These are phyloP conservation scores for Thomomys bottae DNA, from an alignment of 2,113 vertebrate species.

Conservation along the genomic window DNA sequence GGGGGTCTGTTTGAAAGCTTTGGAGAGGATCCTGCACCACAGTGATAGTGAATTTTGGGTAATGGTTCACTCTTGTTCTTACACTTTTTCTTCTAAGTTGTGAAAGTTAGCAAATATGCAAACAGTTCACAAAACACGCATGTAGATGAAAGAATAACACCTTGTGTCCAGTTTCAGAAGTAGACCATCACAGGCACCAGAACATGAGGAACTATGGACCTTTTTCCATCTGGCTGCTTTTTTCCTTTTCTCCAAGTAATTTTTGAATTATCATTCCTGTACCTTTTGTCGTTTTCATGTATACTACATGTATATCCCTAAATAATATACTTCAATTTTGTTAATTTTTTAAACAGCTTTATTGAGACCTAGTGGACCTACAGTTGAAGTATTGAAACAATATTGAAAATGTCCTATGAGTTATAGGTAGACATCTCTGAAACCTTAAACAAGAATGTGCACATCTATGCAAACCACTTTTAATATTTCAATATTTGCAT, in stretches of 20 bases:
- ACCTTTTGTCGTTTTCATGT: neutral
- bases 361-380: no score
- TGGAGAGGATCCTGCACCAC: neutral
- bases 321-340: no score
- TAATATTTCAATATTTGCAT: no score
- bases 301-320: no score
- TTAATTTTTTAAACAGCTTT: no score
- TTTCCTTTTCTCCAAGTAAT: neutral
- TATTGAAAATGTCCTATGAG: no score
- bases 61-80: neutral
- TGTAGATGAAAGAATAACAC: neutral
- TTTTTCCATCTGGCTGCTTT: neutral
- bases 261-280: neutral
- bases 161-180: neutral
- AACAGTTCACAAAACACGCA: neutral
- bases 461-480: neutral
- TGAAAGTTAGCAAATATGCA: neutral
- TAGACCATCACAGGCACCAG: neutral
- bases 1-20: neutral
- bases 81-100: neutral
- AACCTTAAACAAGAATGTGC: no score
- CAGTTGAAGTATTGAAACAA: no score
- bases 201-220: neutral
- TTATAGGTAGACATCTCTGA: no score
- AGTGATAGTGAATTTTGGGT: neutral